Base-by-base conservation (phyloP, 35 echinoderm and acorn worm species). In the Patiria miniata region DNA sequence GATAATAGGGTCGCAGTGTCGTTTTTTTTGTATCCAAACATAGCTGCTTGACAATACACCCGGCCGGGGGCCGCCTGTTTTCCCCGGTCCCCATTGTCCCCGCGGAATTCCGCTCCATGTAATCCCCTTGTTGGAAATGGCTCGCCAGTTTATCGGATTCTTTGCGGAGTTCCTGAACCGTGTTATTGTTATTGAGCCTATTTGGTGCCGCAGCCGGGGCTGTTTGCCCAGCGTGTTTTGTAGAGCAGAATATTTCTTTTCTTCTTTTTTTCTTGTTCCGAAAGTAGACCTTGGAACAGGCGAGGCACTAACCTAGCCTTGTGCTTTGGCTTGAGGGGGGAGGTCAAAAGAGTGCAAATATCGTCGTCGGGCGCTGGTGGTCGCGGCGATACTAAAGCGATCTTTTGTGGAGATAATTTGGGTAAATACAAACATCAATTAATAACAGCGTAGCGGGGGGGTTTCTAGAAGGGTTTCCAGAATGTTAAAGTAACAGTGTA, bases 161-260 rank as follows among this genome's bases (percentile, higher is more conserved):
- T 73, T 32, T 36, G 34, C 29, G 9, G 65, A 73, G 29, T 73
- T 34, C 65, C 26, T 73, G 65, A 16, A 73, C 65, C 65, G 26
- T 73, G 65, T 73, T 73, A 73, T 73, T 73, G 65, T 34, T 36
- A 73, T 73, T 73, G 65, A 73, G 34, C 23, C 65, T 73, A 73
- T 30, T 30, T 18, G 34, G 65, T 10, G 3, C 42, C 7, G 9
- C 7, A 26, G 34, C 26, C 26, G 65, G 65, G 26, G 1, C 34
- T 73, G 65, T 73, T 73, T 36, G 65, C 34, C 34, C 26, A 73
- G 65, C 65, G 14, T 47, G 42, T 30, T 73, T 73, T 73, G 65
- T 73, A 23, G 65, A 34, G 65, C 65, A 30, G 22, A 34, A 73
- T 73, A 26, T 30, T 61, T 47, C 42, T 6, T 47, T 47, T 12